These are phyloP conservation scores for Typhlichthys subterraneus DNA, from an alignment of 2,797 vertebrate genomes.

Conservation along the genomic window DNA sequence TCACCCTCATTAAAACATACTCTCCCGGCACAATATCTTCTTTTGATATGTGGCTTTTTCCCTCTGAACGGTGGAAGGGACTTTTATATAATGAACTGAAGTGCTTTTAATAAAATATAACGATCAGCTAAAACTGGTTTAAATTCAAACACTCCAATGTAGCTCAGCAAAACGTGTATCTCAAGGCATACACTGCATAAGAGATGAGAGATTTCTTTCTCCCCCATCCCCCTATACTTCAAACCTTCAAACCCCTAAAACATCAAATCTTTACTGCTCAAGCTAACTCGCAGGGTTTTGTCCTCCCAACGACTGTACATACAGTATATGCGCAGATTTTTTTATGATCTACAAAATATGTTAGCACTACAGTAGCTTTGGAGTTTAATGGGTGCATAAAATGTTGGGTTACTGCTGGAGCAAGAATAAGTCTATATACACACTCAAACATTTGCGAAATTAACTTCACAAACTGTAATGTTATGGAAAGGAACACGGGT, in stretches of 20 bases:
- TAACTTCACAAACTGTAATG: too few relatives aligned
- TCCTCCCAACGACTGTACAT: conserved; percentile 45
- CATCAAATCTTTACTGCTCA: conserved; percentile 49
- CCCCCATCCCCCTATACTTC: conserved; percentile 35
- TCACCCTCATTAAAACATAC: conserved; percentile 51
- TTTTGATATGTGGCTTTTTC: conserved; percentile 42
- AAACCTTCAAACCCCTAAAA: conserved; percentile 56
- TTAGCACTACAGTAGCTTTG: conserved; percentile 37
- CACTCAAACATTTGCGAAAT: conserved; percentile 22
- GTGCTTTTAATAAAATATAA: conserved; percentile 76
- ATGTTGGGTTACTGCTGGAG: conserved; percentile 51
- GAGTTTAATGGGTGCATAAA: conserved; percentile 58
- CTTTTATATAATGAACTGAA: conserved; percentile 69
- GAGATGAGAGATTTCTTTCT: conserved; percentile 44
- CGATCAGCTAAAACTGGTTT: conserved; percentile 75
- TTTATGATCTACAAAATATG: conserved; percentile 51
- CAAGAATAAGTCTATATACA: conserved; percentile 45
- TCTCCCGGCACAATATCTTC: conserved; percentile 29
- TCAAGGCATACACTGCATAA: conserved; percentile 73
- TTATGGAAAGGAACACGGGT: too few relatives aligned
- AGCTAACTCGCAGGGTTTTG: conserved; percentile 47
- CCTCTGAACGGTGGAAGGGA: conserved; percentile 22
- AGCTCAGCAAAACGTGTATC: conserved; percentile 73
- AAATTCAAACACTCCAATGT: conserved; percentile 71
- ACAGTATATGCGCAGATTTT: conserved; percentile 29